Base-by-base conservation (phyloP, 2,113 vertebrate species). In the Caretta caretta region DNA sequence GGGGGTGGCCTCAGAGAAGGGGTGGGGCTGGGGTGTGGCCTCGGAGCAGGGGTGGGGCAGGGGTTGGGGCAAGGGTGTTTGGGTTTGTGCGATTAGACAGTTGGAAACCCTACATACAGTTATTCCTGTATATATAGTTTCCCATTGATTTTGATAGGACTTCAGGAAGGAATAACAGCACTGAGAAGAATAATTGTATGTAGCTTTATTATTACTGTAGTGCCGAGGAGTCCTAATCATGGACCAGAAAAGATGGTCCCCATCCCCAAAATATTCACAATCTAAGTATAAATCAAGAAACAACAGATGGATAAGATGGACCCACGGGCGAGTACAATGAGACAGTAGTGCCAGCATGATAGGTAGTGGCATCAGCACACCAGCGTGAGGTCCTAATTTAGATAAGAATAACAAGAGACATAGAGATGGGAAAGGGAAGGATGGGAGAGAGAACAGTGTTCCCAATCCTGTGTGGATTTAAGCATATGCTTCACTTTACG, bases 321-420 rank as follows among this genome's bases (percentile, higher is more conserved):
- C 35, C n/a, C 72, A 12, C 46, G 22, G 20, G n/a, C 50, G 11
- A n/a, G 50, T 72, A 22, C 81, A 54, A 84, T 78, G 62, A 24
- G 29, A 25, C 9, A 79, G 10, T 4, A 29, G 8, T 31, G 50
- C 24, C 51, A 90, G 6, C 0, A 1, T 0, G 1, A 16, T 38
- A 57, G 17, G 29, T 50, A 62, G 59, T 1, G 2, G 4, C 48
- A 19, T 50, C 29, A 3, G 6, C 20, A 51, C 38, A 46, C 5
- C 25, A 48, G 5, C 27, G 75, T 78, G 48, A 14, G 25, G 12
- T 27, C 75, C 22, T 78, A 48, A 46, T 48, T 78, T 76, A 14
- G 12, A 8, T 48, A 48, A 78, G 24, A 62, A 75, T 51, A 42
- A 16, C 38, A 53, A 72, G 50, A 81, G 51, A 72, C n/a, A 22